Conservation (phyloP, 2,113 vertebrate genomes). For the Taurulus bubalis region DNA sequence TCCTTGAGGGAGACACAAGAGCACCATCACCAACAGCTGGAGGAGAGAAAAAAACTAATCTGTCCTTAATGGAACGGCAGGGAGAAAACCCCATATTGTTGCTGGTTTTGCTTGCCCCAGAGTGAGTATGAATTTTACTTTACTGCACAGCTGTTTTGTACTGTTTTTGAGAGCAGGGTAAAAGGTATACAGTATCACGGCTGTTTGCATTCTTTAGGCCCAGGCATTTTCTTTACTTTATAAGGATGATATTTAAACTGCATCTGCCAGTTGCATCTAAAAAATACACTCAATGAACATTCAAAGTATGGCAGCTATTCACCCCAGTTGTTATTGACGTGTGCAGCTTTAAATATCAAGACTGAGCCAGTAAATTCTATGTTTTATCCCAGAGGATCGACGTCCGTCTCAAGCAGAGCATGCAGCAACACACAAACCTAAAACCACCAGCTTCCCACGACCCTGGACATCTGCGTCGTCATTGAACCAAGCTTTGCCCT, state of each 20-base stretch:
- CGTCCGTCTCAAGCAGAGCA: neutral
- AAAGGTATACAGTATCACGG: neutral
- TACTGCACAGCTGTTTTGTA: neutral
- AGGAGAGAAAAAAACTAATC: conserved; percentile 1
- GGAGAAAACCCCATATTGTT: neutral
- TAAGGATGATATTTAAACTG: neutral
- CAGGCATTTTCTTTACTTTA: neutral
- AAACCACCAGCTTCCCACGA: neutral
- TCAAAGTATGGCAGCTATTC: neutral
- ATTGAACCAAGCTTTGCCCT: conserved; percentile 3
- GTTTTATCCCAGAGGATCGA: neutral
- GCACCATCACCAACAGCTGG: conserved; percentile 19
- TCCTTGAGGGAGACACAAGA: conserved; percentile 35
- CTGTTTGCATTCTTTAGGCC: neutral
- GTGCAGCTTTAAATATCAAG: neutral
- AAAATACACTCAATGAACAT: neutral
- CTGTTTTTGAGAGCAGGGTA: neutral
- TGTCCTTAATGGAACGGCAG: neutral
- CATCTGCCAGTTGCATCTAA: neutral
- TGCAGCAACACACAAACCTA: neutral
- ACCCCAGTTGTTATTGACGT: neutral
- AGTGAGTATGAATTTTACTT: neutral
- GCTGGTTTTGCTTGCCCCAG: neutral
- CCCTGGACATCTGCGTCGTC: neutral
- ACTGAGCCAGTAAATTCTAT: neutral